Evolutionary conservation across 2,113 vertebrate genomes (phyloP).

Genomic region (Erythrolamprus reginae): DNA sequence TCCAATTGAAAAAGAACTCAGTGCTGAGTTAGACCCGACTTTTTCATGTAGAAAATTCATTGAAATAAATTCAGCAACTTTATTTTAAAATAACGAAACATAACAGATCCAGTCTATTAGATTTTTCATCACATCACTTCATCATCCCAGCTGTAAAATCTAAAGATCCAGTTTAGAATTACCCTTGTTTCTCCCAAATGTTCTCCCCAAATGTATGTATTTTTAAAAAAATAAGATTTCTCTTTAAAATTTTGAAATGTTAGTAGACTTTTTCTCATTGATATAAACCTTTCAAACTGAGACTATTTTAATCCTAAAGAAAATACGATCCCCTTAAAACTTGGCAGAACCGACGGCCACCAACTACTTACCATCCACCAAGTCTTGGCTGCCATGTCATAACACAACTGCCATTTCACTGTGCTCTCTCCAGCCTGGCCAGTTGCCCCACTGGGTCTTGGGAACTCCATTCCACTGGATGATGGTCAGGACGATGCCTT

Average conservation of each 20-base stretch:
- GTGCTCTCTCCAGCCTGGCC: conserved; percentile 46
- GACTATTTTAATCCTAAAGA: too few relatives aligned
- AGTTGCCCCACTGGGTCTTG: not conserved
- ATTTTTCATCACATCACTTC: not conserved
- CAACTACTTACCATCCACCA: conserved; percentile 93
- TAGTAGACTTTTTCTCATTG: not conserved
- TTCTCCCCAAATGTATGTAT: not conserved
- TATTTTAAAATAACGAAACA: not conserved
- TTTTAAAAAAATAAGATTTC: not conserved
- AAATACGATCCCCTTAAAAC: not conserved
- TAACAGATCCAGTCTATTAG: not conserved
- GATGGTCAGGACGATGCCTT: not conserved
- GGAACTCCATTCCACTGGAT: conserved; percentile 48
- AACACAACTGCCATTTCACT: conserved; percentile 89
- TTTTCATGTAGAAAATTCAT: not conserved
- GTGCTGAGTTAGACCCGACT: not conserved
- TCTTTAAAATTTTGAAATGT: not conserved
- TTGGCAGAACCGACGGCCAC: accelerated
- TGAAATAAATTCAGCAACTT: not conserved
- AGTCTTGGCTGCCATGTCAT: conserved; percentile 79
- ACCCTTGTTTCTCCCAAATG: not conserved
- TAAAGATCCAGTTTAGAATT: not conserved
- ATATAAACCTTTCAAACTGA: not conserved
- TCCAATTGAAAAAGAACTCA: not conserved
- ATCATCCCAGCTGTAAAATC: not conserved